Percentiles rank a stretch among this genome's conserved stretches.
These are phyloP conservation scores for Xanthorhoe designata DNA, from an alignment of 2,888 invertebrate genomes.

Conservation along the genomic window DNA sequence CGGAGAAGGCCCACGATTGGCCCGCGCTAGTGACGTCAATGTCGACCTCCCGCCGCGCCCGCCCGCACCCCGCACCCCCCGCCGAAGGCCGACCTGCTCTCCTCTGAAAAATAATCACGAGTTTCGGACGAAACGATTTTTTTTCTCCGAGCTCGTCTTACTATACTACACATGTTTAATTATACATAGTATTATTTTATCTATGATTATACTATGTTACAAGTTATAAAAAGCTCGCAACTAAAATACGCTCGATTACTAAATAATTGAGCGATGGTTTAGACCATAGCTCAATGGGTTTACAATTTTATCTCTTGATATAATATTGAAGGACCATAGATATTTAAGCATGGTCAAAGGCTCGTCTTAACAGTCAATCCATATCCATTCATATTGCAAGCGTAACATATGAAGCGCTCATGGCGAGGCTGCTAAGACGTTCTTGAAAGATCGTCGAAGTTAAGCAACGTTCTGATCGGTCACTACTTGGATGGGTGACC, in stretches of 20 bases:
- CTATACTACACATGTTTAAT: constrained; percentile 14
- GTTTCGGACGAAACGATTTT: constrained; percentile 68
- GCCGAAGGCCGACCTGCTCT: constrained; percentile 74
- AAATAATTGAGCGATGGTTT: too few species aligned
- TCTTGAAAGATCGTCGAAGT: too few species aligned
- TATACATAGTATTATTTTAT: too few species aligned
- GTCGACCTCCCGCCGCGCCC: constrained; percentile 73
- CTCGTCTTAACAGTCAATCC: too few species aligned
- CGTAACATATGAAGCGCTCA: too few species aligned
- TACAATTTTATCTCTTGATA: too few species aligned
- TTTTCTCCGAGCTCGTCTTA: constrained; percentile 45
- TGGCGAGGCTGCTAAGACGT: too few species aligned
- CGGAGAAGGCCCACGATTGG: constrained; percentile 70
- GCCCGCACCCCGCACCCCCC: constrained; percentile 57
- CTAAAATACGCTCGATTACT: too few species aligned
- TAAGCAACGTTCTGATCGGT: too few species aligned
- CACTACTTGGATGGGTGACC: too few species aligned
- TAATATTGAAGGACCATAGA: not conserved
- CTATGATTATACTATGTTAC: not conserved
- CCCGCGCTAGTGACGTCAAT: constrained; percentile 80
- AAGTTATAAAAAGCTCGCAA: not conserved
- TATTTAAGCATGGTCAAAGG: not conserved
- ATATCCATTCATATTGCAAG: too few species aligned
- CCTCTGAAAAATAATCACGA: constrained; percentile 80
- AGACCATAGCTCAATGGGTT: too few species aligned